Percentiles rank a stretch among this genome's conserved stretches.
phyloP scores from a whole-genome alignment of 2,888 invertebrate genomes.

The Parapristionchus giblindavisi region DNA sequence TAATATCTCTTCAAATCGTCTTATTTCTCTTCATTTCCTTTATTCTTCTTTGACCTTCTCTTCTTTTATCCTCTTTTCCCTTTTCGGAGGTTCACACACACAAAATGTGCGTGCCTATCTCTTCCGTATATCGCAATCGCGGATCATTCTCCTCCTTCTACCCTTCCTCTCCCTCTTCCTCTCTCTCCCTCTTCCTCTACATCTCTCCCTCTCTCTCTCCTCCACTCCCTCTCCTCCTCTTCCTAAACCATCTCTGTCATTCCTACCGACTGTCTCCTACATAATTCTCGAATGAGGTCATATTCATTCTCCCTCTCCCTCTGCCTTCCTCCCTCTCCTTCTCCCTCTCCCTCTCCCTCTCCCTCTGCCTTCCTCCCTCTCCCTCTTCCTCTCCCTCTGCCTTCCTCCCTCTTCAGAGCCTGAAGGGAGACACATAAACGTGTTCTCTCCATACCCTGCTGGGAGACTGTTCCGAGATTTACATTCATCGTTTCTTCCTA shows the following conservation, averaged over 20 bases:
- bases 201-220: not conserved
- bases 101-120: conserved; percentile 25
- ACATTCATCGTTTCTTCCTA: too few species aligned
- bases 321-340: not conserved
- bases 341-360: not conserved
- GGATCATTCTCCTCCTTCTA: not conserved
- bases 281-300: conserved; percentile 7
- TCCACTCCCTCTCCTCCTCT: not conserved
- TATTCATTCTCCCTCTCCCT: not conserved
- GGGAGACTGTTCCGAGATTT: too few species aligned
- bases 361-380: conserved; percentile 11
- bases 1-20: too few species aligned
- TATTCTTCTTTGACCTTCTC: too few species aligned
- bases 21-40: too few species aligned
- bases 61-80: too few species aligned
- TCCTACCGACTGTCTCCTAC: not conserved
- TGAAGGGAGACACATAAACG: too few species aligned
- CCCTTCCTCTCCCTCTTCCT: conserved; percentile 8
- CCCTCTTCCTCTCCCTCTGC: not conserved
- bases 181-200: conserved; percentile 15
- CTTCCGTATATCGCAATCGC: not conserved
- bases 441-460: too few species aligned
- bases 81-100: too few species aligned
- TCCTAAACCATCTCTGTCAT: not conserved
- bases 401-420: not conserved